Conservation (phyloP, 1,140 invertebrate species). For the Acromyrmex echinatior region DNA sequence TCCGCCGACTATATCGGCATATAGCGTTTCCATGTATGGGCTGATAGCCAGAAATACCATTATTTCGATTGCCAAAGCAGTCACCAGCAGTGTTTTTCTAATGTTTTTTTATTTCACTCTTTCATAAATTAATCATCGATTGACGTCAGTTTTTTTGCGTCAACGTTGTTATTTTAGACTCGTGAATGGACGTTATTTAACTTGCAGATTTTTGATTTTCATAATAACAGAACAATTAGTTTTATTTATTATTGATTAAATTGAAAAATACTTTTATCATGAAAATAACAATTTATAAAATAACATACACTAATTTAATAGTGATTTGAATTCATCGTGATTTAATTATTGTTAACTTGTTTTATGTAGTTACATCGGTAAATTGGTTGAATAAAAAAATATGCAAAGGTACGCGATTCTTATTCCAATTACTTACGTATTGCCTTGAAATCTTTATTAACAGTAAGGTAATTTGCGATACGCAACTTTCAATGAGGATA, state of each 20-base stretch:
- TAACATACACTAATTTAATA: not conserved
- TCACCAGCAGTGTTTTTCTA: not conserved
- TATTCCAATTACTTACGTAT: not conserved
- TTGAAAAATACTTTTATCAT: not conserved
- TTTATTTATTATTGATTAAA: not conserved
- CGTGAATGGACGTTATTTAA: not conserved
- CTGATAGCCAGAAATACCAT: constrained; percentile 33
- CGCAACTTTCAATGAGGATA: constrained; percentile 24
- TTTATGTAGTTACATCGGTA: not conserved
- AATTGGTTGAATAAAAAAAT: not conserved
- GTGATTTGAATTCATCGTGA: not conserved
- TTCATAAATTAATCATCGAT: not conserved
- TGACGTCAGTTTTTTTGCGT: not conserved
- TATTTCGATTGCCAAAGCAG: constrained; percentile 10
- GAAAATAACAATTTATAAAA: not conserved
- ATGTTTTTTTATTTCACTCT: not conserved
- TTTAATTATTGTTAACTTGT: not conserved
- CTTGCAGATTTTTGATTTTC: not conserved
- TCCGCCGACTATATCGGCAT: not conserved
- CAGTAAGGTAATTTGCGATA: constrained; percentile 1
- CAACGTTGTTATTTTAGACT: not conserved
- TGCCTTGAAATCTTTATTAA: constrained; percentile 24
- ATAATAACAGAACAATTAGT: not conserved
- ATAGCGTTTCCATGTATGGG: not conserved
- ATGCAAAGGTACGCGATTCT: not conserved